Evolutionary conservation across 2,888 invertebrate genomes (phyloP), one percentile per base, ranked within the genome.

Genomic region (Aricia artaxerxes): DNA sequence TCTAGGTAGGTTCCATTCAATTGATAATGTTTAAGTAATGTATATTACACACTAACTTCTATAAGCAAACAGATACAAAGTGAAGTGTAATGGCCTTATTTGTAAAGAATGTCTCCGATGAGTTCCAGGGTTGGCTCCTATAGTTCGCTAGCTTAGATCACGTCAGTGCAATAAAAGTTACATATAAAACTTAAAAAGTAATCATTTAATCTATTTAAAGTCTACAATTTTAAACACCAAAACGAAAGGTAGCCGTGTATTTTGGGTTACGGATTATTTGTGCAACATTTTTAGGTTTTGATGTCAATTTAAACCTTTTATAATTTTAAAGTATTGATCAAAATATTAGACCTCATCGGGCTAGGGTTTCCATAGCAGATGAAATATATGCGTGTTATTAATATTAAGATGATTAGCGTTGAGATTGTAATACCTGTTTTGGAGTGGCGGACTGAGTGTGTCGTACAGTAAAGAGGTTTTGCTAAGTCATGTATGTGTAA

Each of bases 1-100:
- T 92, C 89, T 94, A 94, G 94, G 91, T 94, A 94, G 93, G 93
- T 88, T 90, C 87, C 89, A 93, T 93, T 91, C 92, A 93, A 92
- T 93, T 92, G 89, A 92, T 88, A 88, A 86, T 87, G 85, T 88
- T 85, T 94, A 94, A 94, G 94, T 90, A 88, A 93, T 91, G 83
- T 93, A 90, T 92, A 90, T 89, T 87, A 88, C 88, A 88, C 88
- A 89, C 89, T 90, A 91, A 88, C 87, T 91, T 89, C 90, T 89
- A 88, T 88, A 89, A 87, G 85, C 86, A 85, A 69, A 85, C 85
- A 83, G 85, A 85, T 85, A 84, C 83, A 85, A 84, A 86, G 86
- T 87, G 85, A 85, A 88, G 85, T 85, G 83, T 85, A 87, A 91
- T 89, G 90, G 92, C 92, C 92, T 92, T 93, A 92, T 92, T 91